phyloP scores from a whole-genome alignment of 2,113 vertebrate genomes.

The Cathartes aura region DNA sequence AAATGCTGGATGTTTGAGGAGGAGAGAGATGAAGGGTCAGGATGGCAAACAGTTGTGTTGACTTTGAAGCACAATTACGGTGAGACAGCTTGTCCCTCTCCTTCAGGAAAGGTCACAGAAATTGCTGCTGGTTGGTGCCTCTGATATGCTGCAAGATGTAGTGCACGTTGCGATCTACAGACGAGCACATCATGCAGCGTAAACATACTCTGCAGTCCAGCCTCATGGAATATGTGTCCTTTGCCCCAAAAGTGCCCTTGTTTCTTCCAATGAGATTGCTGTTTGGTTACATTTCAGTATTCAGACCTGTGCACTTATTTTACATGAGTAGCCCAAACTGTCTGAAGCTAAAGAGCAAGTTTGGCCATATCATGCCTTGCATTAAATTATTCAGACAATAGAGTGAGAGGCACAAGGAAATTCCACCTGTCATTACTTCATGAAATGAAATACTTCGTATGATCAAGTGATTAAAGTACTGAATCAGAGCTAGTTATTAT shows the following conservation, averaged over 20 bases:
- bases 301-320: neutral
- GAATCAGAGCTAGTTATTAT: neutral
- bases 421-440: neutral
- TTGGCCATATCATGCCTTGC: neutral
- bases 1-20: neutral
- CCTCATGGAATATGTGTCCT: neutral
- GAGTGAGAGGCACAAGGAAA: neutral
- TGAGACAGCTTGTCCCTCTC: neutral
- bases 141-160: neutral
- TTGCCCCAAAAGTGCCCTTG: neutral
- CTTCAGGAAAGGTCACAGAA: slow-evolving; percentile 6
- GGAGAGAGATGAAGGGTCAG: neutral
- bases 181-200: neutral
- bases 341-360: neutral
- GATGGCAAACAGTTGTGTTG: neutral
- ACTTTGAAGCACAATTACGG: neutral
- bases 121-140: neutral
- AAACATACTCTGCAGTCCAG: neutral
- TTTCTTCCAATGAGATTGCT: neutral
- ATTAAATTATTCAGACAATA: neutral
- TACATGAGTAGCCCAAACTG: neutral
- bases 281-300: neutral
- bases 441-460: neutral
- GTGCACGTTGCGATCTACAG: neutral
- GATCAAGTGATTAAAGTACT: neutral